Conservation (phyloP, 2,888 invertebrate genomes). For the Pyralis farinalis region DNA sequence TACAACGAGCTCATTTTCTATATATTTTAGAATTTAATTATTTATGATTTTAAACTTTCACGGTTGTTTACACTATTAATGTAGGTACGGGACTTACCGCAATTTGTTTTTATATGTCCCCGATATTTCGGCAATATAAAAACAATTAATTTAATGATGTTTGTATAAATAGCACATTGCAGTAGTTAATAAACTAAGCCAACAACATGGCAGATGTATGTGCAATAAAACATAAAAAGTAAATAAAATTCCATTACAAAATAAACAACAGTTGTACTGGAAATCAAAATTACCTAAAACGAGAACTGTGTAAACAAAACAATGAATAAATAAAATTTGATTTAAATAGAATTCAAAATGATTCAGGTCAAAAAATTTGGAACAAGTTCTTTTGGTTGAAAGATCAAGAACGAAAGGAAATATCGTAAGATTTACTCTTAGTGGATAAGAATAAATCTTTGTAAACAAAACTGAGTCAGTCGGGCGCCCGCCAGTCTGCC, state of each 20-base stretch:
- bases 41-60: too few species aligned
- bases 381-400: neutral
- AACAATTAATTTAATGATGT: neutral
- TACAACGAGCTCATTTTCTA: neutral
- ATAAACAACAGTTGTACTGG: neutral
- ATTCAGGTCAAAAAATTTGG: neutral
- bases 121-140: too few species aligned
- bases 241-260: neutral
- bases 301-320: slow-evolving; percentile 1
- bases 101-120: too few species aligned
- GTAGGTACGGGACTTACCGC: too few species aligned
- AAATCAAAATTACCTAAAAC: neutral
- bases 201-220: neutral
- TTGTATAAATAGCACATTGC: neutral
- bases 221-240: neutral
- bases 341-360: neutral
- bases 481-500: slow-evolving; percentile 39
- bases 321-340: neutral
- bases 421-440: neutral
- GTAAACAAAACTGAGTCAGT: slow-evolving; percentile 3
- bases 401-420: neutral
- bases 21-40: too few species aligned
- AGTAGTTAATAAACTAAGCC: neutral
- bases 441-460: slow-evolving; percentile 14
- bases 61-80: too few species aligned